These are phyloP conservation scores for Mesitornis unicolor DNA, from an alignment of 2,113 vertebrate genomes.

Conservation along the genomic window DNA sequence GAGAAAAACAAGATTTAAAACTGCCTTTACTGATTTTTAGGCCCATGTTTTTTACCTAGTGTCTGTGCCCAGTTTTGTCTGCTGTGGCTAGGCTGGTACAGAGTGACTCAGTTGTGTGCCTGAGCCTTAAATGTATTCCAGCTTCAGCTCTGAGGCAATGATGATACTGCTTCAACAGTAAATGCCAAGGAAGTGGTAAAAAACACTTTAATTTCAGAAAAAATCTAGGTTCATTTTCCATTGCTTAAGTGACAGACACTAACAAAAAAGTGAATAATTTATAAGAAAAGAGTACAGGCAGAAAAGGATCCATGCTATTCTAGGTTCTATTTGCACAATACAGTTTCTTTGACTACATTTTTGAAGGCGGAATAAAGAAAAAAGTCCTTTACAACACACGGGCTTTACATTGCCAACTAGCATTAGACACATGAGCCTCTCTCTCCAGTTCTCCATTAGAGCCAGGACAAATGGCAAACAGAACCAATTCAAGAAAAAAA, in stretches of 20 bases:
- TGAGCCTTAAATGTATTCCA: not conserved
- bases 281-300: not conserved
- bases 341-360: slow-evolving; percentile 5
- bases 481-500: slow-evolving; percentile 21
- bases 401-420: not conserved
- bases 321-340: not conserved
- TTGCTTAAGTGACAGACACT: not conserved
- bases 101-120: not conserved
- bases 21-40: not conserved
- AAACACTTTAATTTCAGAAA: not conserved
- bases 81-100: not conserved
- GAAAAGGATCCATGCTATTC: not conserved
- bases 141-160: not conserved
- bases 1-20: not conserved
- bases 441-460: not conserved
- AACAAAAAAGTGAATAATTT: not conserved
- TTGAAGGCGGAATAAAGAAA: not conserved
- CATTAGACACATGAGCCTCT: not conserved
- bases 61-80: not conserved
- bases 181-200: not conserved
- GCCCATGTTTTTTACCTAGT: not conserved
- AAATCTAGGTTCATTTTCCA: not conserved
- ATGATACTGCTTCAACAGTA: not conserved
- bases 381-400: not conserved
- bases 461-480: slow-evolving; percentile 25